A percentile compares a stretch with the other conserved stretches of the same genome.
Evolutionary conservation across 2,113 vertebrate species (phyloP).

Genomic region (Taxidea taxus): DNA sequence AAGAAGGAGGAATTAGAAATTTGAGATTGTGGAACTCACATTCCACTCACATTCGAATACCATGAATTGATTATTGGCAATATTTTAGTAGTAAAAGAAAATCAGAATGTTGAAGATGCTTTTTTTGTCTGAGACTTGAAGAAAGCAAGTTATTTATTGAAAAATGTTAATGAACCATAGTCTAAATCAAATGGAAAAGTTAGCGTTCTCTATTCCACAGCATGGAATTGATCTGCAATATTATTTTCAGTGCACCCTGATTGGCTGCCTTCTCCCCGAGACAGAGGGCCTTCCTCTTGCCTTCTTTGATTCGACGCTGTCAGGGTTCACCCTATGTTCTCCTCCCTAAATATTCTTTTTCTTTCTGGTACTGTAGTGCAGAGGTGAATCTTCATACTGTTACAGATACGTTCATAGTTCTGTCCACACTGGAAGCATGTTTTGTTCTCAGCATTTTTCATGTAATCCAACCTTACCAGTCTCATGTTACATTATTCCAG

Average conservation of each 20-base stretch:
- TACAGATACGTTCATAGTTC: not conserved
- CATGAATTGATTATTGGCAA: not conserved
- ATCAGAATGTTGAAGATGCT: not conserved
- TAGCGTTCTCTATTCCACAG: not conserved
- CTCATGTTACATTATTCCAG: not conserved
- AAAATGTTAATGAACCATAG: not conserved
- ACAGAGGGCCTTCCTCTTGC: not conserved
- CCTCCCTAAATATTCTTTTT: not conserved
- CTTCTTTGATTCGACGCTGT: not conserved
- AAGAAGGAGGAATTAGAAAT: not conserved
- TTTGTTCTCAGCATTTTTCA: conserved; percentile 8
- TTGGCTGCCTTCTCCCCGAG: not conserved
- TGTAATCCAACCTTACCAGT: not conserved
- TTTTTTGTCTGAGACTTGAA: not conserved
- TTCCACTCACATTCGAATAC: not conserved
- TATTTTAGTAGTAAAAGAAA: not conserved
- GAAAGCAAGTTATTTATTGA: not conserved
- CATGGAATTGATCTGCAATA: not conserved
- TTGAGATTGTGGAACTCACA: not conserved
- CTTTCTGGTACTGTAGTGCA: not conserved
- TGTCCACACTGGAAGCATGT: not conserved
- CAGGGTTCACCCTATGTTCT: not conserved
- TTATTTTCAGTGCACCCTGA: not conserved
- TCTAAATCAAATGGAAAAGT: not conserved
- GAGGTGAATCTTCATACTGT: not conserved